Conservation (phyloP, 2,888 invertebrate genomes). For the Pristionchus entomophagus region DNA sequence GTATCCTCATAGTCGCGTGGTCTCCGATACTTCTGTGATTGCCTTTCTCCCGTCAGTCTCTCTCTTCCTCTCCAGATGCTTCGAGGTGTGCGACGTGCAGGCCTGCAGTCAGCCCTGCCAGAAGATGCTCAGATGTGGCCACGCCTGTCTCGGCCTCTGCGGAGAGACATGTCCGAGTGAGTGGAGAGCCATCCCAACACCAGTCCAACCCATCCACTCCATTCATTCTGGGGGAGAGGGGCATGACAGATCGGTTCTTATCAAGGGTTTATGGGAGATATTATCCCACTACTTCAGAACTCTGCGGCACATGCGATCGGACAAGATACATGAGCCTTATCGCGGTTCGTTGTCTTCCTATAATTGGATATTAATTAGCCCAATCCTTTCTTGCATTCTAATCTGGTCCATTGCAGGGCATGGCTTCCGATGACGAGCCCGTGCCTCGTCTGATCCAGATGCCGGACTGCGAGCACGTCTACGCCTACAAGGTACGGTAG, state of each 20-base stretch:
- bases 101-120: conserved; percentile 77
- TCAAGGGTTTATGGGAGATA: no score
- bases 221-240: no score
- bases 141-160: conserved; percentile 84
- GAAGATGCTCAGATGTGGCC: conserved; percentile 79
- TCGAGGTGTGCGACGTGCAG: conserved; percentile 76
- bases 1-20: not conserved
- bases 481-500: conserved; percentile 52
- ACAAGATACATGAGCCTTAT: conserved; percentile 66
- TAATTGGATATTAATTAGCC: no score
- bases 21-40: no score
- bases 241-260: no score
- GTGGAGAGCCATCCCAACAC: no score
- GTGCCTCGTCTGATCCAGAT: conserved; percentile 55
- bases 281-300: conserved; percentile 44
- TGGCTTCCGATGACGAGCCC: no score
- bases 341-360: not conserved
- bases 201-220: no score
- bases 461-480: conserved; percentile 56
- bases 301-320: conserved; percentile 81
- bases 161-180: conserved; percentile 82
- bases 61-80: conserved; percentile 66
- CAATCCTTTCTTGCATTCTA: no score
- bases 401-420: no score
- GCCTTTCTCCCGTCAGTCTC: not conserved